Conservation (phyloP, 2,113 vertebrate genomes). For the Phalacrocorax brasilianus region DNA sequence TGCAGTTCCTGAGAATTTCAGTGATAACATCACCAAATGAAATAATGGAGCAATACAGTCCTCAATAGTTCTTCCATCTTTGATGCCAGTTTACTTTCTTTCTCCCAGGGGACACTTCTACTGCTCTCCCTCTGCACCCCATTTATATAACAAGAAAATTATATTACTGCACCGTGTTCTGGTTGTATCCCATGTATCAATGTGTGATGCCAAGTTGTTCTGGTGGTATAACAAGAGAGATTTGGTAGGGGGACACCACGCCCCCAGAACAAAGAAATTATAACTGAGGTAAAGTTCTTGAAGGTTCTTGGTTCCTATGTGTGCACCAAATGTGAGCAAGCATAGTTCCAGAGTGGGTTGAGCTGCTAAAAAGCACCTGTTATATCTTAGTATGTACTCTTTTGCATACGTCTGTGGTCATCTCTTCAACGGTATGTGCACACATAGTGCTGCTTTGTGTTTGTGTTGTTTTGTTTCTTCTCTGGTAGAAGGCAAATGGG, state of each 20-base stretch:
- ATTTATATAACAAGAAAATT: not conserved
- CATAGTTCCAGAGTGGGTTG: not conserved
- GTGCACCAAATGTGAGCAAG: not conserved
- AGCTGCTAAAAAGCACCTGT: not conserved
- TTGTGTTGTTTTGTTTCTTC: not conserved
- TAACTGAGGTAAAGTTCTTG: not conserved
- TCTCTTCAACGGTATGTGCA: not conserved
- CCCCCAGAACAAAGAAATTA: not conserved
- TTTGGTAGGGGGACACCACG: accelerated
- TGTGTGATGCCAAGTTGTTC: not conserved
- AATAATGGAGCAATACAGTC: not conserved
- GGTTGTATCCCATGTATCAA: not conserved
- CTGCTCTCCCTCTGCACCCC: not conserved
- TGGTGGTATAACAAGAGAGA: not conserved
- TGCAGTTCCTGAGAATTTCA: not conserved
- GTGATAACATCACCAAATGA: not conserved
- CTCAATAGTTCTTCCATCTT: not conserved
- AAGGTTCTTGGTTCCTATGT: not conserved
- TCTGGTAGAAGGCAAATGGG: not conserved
- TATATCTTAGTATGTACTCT: not conserved
- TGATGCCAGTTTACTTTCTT: not conserved
- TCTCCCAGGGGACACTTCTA: not conserved
- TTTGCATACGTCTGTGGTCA: not conserved
- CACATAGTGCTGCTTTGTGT: not conserved
- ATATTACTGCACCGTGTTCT: not conserved